These are phyloP conservation scores for Labroides dimidiatus DNA, from an alignment of 2,797 vertebrate species.

Conservation along the genomic window DNA sequence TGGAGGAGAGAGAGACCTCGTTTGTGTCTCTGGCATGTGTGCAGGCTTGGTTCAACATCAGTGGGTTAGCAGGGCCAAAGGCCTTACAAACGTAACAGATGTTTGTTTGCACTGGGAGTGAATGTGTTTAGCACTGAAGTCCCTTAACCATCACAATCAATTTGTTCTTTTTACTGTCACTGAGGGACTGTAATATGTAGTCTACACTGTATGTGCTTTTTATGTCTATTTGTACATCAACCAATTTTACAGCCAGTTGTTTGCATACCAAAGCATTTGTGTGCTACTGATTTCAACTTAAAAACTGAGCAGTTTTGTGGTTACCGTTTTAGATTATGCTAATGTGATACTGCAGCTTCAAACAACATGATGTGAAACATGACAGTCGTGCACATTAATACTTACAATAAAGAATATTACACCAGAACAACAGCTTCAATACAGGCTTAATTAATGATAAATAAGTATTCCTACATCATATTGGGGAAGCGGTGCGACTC, in stretches of 20 bases:
- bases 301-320: constrained; percentile 5
- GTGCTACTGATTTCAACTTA: not conserved
- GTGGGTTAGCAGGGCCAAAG: constrained; percentile 77
- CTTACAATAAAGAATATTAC: not conserved
- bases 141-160: constrained; percentile 69
- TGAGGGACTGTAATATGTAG: constrained; percentile 57
- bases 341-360: not conserved
- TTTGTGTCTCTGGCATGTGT: constrained; percentile 75
- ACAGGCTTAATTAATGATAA: constrained; percentile 37
- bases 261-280: constrained; percentile 2
- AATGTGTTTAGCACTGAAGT: constrained; percentile 62
- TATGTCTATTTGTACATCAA: constrained; percentile 25
- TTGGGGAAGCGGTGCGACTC: constrained; percentile 58
- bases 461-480: constrained; percentile 38
- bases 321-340: not conserved
- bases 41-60: constrained; percentile 78
- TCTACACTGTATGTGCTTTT: constrained; percentile 23
- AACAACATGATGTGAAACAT: not conserved
- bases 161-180: constrained; percentile 60
- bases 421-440: constrained; percentile 7
- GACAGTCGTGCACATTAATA: not conserved
- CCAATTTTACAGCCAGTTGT: constrained; percentile 29
- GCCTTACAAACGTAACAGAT: constrained; percentile 78
- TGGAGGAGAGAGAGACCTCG: constrained; percentile 77
- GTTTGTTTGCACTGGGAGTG: constrained; percentile 77